Base-by-base conservation (phyloP, 2,888 invertebrate species). In the Erebia palarica region DNA sequence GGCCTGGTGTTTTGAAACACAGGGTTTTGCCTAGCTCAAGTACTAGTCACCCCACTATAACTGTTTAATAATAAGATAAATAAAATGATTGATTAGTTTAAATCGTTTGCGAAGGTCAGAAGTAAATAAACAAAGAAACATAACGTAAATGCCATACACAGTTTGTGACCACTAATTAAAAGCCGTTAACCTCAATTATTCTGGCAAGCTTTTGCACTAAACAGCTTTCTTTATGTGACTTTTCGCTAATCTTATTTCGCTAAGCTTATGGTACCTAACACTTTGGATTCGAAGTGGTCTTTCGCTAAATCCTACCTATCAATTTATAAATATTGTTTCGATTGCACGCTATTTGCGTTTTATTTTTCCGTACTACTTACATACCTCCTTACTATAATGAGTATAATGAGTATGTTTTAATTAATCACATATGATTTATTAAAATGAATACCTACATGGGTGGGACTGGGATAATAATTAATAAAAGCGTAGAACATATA, bases 141-240 rank as follows among this genome's bases (percentile, higher is more conserved):
- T 47, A 47, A 13, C 27, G 4, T 27, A 27, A 13, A 49, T 14
- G 49, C 14, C 49, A 8, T 14, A 49, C 14, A 55, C 3, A 1
- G 18, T 18, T 55, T 18, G 18, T 64, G 51, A 16, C 18, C 11
- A 44, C 16, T 10, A 44, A 44, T 61, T 47, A 18, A 47, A 47
- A 44, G 18, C 16, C 16, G 18, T 61, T 61, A 18, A 47, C 44
- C 44, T 18, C 18, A 16, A n/a, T 36, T 36, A 60, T 60, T 60
- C 42, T n/a, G n/a, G 14, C 42, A 16, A 14, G 42, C 8, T 60
- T 16, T 47, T 61, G 42, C 44, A 44, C 16, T 61, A 61, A 61
- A 61, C 16, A 44, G 61, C 16, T 44, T 42, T 44, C 44, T 47
- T 61, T 61, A 61, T 60, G n/a, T 60, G 60, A 60, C 60, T 60